Percentiles rank a stretch among this genome's conserved stretches.
These are phyloP conservation scores for Halichoerus grypus DNA, from an alignment of 2,113 vertebrate genomes.

Conservation along the genomic window DNA sequence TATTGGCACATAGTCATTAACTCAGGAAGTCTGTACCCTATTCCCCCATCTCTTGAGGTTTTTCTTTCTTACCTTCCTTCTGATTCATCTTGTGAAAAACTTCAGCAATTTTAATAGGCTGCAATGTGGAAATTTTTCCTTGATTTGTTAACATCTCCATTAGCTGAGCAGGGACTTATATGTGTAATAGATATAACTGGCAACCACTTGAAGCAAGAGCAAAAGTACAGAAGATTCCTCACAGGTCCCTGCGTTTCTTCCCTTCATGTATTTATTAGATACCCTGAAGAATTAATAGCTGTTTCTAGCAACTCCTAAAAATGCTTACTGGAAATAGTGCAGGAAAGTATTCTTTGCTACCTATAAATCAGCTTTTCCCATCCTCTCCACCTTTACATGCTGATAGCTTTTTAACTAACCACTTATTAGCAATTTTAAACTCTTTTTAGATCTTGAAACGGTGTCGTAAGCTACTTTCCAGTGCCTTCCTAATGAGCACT, in stretches of 20 bases:
- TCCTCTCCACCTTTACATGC: neutral
- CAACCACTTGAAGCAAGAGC: neutral
- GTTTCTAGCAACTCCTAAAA: neutral
- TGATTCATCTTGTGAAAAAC: neutral
- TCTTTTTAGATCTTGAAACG: conserved; percentile 30
- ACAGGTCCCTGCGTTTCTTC: neutral
- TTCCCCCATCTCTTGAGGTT: neutral
- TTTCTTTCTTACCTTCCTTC: conserved; percentile 12
- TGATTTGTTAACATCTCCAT: neutral
- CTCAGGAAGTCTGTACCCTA: neutral
- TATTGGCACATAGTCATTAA: neutral
- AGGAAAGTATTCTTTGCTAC: neutral
- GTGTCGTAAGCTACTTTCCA: neutral
- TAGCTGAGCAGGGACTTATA: neutral
- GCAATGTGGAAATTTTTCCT: neutral
- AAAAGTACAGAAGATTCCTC: neutral
- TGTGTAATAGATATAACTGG: neutral
- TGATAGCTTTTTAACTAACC: neutral
- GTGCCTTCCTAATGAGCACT: neutral
- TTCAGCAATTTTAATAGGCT: neutral
- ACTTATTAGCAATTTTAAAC: neutral
- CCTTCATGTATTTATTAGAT: neutral
- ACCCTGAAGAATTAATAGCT: neutral
- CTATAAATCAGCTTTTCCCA: neutral
- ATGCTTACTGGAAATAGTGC: neutral